Base-by-base conservation (phyloP, 1,140 invertebrate genomes). In the Tetragnatha versicolor region DNA sequence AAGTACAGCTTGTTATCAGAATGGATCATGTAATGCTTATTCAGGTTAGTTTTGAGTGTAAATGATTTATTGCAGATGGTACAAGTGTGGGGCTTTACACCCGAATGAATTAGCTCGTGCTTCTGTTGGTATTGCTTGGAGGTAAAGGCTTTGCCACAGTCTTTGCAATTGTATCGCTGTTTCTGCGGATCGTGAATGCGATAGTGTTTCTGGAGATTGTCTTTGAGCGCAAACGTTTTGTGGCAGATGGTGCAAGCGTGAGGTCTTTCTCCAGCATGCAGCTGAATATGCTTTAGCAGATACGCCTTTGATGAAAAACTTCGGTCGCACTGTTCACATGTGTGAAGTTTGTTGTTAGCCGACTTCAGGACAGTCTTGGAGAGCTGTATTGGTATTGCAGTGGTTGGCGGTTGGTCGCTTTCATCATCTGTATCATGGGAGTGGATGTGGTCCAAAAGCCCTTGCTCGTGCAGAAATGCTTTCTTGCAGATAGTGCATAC, bases 401-500 rank as follows among this genome's bases (percentile, higher is more conserved):
- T 20, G 22, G 9, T 3, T 7, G 10, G 12, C 14, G 35, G 10
- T 12, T 20, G 7, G 20, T 22, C 60, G 3, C 12, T 22, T n/a
- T 12, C 27, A 7, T 22, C 25, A n/a, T 68, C 27, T 7, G 17
- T 20, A 14, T 12, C 51, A 10, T 72, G 69, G 2, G 22, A 20
- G 29, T 72, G 20, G 3, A 72, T 27, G 17, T 72, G 69, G 10
- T 72, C 69, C 20, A 42, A 4, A 0, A 72, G 20, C 9, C 51
- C n/a, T 20, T 58, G n/a, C 42, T 72, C 33, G 25, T 58, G 49
- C 17, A 72, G 37, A 58, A 72, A 72, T 42, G 69, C 69, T 31
- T 72, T 72, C 2, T 72, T 72, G 12, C 69, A 72, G n/a, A 72
- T 72, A 10, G n/a, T n/a, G n/a, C 69, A 72, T 2, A 72, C 25